These are phyloP conservation scores for Hyposoter dolosus DNA, from an alignment of 2,888 invertebrate species.

Conservation along the genomic window DNA sequence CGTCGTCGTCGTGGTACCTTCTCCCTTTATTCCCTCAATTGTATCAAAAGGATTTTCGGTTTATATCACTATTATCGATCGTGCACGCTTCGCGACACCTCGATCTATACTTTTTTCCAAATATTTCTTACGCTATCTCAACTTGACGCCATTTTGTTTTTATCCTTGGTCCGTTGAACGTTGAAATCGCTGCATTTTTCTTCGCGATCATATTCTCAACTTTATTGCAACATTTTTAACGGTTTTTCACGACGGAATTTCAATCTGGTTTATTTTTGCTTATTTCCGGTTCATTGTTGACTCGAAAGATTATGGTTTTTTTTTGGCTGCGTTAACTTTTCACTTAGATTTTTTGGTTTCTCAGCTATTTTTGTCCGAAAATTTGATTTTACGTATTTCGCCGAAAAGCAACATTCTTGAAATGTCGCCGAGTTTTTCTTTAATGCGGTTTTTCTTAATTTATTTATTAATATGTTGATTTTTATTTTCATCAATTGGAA, in stretches of 20 bases:
- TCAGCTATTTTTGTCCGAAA: constrained; percentile 20
- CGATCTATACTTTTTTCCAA: neutral
- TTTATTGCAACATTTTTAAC: neutral
- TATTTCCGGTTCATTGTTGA: neutral
- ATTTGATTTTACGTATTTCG: neutral
- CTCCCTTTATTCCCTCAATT: neutral
- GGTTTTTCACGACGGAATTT: neutral
- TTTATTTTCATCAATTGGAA: constrained; percentile 9
- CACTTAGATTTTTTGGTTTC: constrained; percentile 2
- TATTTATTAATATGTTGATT: neutral
- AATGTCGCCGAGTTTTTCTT: constrained; percentile 21
- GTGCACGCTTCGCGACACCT: neutral
- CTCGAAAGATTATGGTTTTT: neutral
- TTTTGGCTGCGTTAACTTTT: constrained; percentile 13
- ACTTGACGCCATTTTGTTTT: constrained; percentile 29
- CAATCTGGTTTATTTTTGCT: neutral
- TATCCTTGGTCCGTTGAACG: neutral
- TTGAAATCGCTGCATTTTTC: neutral
- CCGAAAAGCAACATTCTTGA: constrained; percentile 39
- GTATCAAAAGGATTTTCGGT: constrained; percentile 10
- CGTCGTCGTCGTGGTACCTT: no score
- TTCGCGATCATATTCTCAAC: constrained; percentile 8
- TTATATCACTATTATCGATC: neutral
- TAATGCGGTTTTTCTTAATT: neutral
- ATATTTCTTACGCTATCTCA: constrained; percentile 1